phyloP scores from a whole-genome alignment of 2,113 vertebrate genomes.

The Sakesphorus luctuosus region DNA sequence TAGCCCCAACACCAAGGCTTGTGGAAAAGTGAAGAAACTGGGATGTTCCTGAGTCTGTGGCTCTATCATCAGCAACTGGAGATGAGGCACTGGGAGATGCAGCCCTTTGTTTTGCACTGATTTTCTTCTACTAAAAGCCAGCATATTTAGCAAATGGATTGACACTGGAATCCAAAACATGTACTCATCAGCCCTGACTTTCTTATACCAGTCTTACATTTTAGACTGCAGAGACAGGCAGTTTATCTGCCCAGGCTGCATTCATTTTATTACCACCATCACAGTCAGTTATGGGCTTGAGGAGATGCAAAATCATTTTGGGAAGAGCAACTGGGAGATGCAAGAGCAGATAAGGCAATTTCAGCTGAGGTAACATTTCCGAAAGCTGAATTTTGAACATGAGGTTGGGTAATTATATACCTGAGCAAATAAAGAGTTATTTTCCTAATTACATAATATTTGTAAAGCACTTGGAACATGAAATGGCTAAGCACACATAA shows the following conservation, averaged over 20 bases:
- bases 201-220: background rate
- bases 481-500: background rate
- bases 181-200: background rate
- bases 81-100: background rate
- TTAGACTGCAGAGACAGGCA: background rate
- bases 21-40: background rate
- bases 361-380: background rate
- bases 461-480: conserved; percentile 37
- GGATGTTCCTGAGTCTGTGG: background rate
- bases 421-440: conserved; percentile 39
- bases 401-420: conserved; percentile 53
- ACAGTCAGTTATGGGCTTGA: background rate
- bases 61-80: background rate
- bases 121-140: background rate
- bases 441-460: conserved; percentile 62
- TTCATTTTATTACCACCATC: background rate
- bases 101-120: background rate
- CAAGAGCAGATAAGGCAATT: background rate
- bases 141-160: background rate
- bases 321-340: background rate
- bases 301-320: background rate
- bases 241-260: background rate
- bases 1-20: background rate
- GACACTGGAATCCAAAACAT: background rate
- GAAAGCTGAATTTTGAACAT: conserved; percentile 26